phyloP scores from a whole-genome alignment of 1,140 invertebrate genomes.

The Epicauta chinensis region DNA sequence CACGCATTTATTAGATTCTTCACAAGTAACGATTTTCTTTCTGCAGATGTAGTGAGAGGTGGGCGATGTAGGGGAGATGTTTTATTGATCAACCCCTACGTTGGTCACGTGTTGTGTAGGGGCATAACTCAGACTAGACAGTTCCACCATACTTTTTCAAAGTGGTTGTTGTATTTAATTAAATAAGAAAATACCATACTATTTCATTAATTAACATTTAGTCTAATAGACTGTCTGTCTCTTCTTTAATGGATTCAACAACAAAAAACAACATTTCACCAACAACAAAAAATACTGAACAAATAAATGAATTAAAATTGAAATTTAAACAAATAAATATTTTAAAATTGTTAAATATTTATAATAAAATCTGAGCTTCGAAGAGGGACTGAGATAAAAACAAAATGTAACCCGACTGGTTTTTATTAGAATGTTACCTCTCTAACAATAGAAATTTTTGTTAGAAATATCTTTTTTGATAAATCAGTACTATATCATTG shows the following conservation, averaged over 20 bases:
- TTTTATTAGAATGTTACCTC: too few species aligned
- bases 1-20: slow-evolving; percentile 35
- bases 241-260: neutral
- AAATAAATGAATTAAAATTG: too few species aligned
- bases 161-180: slow-evolving; percentile 7
- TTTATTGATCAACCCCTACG: slow-evolving; percentile 40
- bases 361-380: too few species aligned
- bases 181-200: neutral
- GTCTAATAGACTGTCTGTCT: neutral
- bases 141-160: slow-evolving; percentile 10
- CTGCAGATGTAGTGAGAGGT: slow-evolving; percentile 19
- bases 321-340: too few species aligned
- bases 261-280: too few species aligned
- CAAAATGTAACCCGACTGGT: too few species aligned
- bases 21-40: slow-evolving; percentile 40
- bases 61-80: slow-evolving; percentile 33
- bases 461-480: too few species aligned
- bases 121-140: slow-evolving; percentile 39
- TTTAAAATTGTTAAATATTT: too few species aligned
- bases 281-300: neutral
- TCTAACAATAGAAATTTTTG: too few species aligned
- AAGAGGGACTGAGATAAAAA: too few species aligned
- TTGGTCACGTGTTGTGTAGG: slow-evolving; percentile 36
- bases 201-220: neutral
- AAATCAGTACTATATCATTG: too few species aligned